phyloP scores from a whole-genome alignment of 2,797 vertebrate species.

The Eospalax fontanierii region DNA sequence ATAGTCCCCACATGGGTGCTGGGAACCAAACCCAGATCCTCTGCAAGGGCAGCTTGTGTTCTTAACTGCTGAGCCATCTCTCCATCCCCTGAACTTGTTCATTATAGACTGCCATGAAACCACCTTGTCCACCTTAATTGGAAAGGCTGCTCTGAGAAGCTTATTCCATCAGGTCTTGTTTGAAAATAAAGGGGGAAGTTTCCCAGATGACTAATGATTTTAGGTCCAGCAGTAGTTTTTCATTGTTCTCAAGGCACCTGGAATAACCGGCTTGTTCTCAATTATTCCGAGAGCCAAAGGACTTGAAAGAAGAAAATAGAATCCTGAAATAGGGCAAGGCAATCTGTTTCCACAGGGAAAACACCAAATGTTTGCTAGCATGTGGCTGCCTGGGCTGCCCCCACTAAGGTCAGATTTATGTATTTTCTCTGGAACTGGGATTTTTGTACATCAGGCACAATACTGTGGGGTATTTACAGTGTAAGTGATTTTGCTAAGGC shows the following conservation, averaged over 20 bases:
- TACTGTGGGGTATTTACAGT: constrained; percentile 73
- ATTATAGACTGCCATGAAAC: not conserved
- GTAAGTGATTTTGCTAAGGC: constrained; percentile 74
- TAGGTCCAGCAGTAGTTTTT: constrained; percentile 41
- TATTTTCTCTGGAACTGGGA: constrained; percentile 79
- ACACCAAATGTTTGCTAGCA: constrained; percentile 27
- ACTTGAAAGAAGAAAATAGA: constrained; percentile 78
- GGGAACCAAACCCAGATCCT: too few species aligned
- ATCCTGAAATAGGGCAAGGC: constrained; percentile 18
- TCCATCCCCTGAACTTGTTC: not conserved
- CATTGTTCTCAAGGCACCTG: constrained; percentile 72
- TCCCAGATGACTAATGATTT: constrained; percentile 70
- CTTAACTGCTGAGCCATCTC: too few species aligned
- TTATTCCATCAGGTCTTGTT: constrained; percentile 55
- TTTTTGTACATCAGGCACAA: constrained; percentile 77
- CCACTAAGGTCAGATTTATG: constrained; percentile 69
- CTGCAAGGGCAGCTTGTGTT: too few species aligned
- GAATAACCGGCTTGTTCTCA: constrained; percentile 78
- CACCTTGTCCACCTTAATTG: constrained; percentile 35
- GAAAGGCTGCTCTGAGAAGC: constrained; percentile 38
- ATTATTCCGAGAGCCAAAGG: constrained; percentile 75
- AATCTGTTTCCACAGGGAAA: constrained; percentile 71
- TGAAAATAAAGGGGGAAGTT: constrained; percentile 64
- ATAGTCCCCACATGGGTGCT: too few species aligned
- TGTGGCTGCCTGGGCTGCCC: constrained; percentile 27